Evolutionary conservation across 2,113 vertebrate species (phyloP).

Genomic region (Stegastes partitus): DNA sequence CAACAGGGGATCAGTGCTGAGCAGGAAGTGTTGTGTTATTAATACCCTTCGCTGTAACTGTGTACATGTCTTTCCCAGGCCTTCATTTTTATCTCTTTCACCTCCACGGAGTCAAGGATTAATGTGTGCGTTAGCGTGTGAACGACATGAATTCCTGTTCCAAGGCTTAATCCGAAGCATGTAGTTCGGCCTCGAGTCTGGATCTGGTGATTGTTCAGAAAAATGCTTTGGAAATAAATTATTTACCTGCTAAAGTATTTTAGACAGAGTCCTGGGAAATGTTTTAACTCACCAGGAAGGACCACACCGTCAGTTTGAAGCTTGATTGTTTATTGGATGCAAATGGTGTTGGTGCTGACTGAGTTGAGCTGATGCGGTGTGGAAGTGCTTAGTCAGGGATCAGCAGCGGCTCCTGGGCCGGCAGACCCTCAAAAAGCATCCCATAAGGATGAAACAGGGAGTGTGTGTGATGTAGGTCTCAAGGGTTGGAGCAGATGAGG

Average conservation of each 20-base stretch:
- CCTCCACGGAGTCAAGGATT: conserved; percentile 40
- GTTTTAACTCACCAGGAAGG: too few species aligned
- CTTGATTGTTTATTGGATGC: too few species aligned
- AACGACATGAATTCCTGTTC: not conserved
- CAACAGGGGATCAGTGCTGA: conserved; percentile 67
- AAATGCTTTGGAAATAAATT: conserved; percentile 34
- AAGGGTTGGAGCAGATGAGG: too few species aligned
- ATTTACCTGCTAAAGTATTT: conserved; percentile 70
- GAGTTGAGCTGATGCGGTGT: too few species aligned
- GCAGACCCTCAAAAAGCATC: too few species aligned
- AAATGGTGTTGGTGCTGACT: too few species aligned
- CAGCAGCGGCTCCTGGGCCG: too few species aligned
- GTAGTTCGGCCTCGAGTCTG: not conserved
- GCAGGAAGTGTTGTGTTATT: conserved; percentile 77
- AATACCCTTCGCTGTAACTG: conserved; percentile 65
- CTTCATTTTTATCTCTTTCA: conserved; percentile 31
- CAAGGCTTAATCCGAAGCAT: not conserved
- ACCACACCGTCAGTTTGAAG: too few species aligned
- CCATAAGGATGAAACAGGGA: too few species aligned
- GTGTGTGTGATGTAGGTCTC: too few species aligned
- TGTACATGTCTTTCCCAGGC: conserved; percentile 9
- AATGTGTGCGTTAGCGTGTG: conserved; percentile 26
- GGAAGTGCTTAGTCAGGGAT: too few species aligned
- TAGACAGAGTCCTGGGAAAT: conserved; percentile 59
- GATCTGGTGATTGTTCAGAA: not conserved